A percentile compares a stretch with the other conserved stretches of the same genome.
Conservation (phyloP, 2,113 vertebrate genomes). For the Pongo abelii region DNA sequence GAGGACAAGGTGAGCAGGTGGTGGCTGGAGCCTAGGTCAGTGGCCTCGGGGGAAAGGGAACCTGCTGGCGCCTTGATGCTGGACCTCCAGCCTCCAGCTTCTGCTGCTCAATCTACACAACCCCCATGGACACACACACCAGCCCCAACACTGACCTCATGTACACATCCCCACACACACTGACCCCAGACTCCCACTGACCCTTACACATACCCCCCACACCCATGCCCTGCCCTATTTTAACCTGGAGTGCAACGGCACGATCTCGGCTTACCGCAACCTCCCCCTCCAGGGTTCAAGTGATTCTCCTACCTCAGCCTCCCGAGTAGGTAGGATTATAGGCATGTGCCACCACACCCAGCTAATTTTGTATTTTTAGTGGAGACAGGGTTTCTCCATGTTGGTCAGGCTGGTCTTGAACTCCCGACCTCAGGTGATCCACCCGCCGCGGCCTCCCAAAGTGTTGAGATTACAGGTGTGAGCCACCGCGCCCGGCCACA, state of each 20-base stretch:
- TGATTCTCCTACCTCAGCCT: no score
- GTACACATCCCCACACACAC: not conserved
- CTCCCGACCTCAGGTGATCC: no score
- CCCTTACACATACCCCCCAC: not conserved
- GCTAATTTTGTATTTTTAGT: no score
- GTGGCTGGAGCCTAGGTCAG: not conserved
- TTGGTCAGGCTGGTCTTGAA: no score
- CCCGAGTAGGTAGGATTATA: no score
- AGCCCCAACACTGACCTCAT: not conserved
- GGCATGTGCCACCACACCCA: no score
- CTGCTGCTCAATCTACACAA: not conserved
- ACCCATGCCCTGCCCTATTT: not conserved
- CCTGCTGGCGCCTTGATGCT: not conserved
- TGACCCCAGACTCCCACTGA: not conserved
- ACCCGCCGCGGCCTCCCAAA: no score
- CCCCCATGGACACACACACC: not conserved
- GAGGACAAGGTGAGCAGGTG: not conserved
- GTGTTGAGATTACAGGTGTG: no score
- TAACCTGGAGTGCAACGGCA: not conserved
- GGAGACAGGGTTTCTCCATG: no score
- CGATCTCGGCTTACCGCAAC: no score
- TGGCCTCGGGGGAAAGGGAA: not conserved
- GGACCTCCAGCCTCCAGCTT: not conserved
- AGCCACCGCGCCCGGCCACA: rapidly evolving
- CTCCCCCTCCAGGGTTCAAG: no score